A percentile compares a stretch with the other conserved stretches of the same genome.
Evolutionary conservation across 2,888 invertebrate species (phyloP).

Genomic region (Tipula confusa): DNA sequence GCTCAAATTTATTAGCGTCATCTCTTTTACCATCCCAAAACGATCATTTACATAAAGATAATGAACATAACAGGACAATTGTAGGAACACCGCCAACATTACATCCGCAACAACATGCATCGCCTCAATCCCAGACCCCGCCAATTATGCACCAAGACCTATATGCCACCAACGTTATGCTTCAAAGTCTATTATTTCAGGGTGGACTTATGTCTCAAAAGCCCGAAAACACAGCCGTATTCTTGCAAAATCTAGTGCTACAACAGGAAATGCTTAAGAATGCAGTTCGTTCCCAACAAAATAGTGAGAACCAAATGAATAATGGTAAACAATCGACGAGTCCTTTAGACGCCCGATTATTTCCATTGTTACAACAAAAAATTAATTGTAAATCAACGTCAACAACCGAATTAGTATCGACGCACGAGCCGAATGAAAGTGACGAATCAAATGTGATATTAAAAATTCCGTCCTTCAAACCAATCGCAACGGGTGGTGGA

Average conservation of each 20-base stretch:
- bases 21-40: constrained; percentile 34
- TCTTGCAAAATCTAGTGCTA: constrained; percentile 30
- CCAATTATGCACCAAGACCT: constrained; percentile 40
- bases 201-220: constrained; percentile 37
- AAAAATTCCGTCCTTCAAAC: constrained; percentile 90
- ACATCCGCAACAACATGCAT: constrained; percentile 40
- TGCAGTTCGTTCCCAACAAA: constrained; percentile 40
- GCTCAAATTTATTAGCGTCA: constrained; percentile 49
- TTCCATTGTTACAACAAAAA: constrained; percentile 41
- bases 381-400: constrained; percentile 45
- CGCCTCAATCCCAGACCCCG: constrained; percentile 40
- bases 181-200: constrained; percentile 45
- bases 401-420: constrained; percentile 52
- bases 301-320: constrained; percentile 38
- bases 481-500: constrained; percentile 48
- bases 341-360: constrained; percentile 42
- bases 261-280: constrained; percentile 42
- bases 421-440: constrained; percentile 45
- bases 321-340: constrained; percentile 39
- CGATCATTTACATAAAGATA: constrained; percentile 31
- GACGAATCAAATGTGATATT: constrained; percentile 71
- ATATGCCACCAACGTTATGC: constrained; percentile 42
- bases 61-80: constrained; percentile 29
- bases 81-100: constrained; percentile 36
- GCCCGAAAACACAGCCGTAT: constrained; percentile 36